Evolutionary conservation across 2,113 vertebrate genomes (phyloP), one percentile per base, ranked within the genome.

Genomic region (Peucedramus taeniatus): DNA sequence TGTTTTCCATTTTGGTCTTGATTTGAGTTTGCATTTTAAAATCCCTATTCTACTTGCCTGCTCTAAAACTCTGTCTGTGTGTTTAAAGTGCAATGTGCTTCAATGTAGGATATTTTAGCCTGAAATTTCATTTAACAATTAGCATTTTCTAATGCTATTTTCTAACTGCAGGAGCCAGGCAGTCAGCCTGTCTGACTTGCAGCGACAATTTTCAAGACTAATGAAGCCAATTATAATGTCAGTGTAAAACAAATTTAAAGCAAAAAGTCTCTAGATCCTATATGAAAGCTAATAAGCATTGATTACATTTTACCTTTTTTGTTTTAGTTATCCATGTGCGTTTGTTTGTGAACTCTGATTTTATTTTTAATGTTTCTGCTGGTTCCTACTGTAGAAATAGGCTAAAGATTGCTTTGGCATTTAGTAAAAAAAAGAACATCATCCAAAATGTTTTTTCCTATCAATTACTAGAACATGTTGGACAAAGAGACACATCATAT

Each of bases 71-170:
- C 68, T 63, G 24, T 76, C 64, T 81, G 22, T 24, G 78, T 84
- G 64, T 89, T 95, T 77, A 7, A 95, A 97, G 78, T 39, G 56
- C 74, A 86, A 49, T 87, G 70, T 91, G 74, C 89, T 94, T 96
- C 84, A 90, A 64, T 96, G 37, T 76, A 51, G 91, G 92, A 94
- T 95, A 96, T 94, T 89, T 81, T 66, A 90, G 93, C 84, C 87
- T 93, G 88, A 97, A 97, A 97, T 97, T 97, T 97, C 96, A 97
- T 97, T 97, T 97, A 97, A 94, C 96, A 97, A 97, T 97, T 96
- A 97, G 91, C 84, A 94, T 96, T 97, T 97, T 96, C 84, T 97
- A 96, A 96, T 97, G 89, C 81, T 97, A 95, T 97, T 97, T 97
- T 92, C 82, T 88, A 84, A 72, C 90, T 95, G 66, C 94, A 96